phyloP scores from a whole-genome alignment of 1,140 invertebrate species.

The Diachasmimorpha longicaudata region DNA sequence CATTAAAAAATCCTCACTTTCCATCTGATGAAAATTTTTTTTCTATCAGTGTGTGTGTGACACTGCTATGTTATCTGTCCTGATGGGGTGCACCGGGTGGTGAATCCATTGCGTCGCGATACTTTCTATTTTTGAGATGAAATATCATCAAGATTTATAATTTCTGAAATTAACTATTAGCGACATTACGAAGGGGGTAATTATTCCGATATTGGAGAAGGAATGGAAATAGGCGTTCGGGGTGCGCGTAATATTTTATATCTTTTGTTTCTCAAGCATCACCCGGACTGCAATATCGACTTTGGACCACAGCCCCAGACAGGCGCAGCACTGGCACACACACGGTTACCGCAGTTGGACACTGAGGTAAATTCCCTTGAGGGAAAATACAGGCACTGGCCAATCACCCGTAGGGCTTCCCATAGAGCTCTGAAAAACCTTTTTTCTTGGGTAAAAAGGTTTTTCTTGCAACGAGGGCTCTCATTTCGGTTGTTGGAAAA shows the following conservation, averaged over 20 bases:
- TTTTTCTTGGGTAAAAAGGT: not conserved
- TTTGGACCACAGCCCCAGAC: slow-evolving; percentile 16
- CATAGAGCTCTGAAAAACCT: not conserved
- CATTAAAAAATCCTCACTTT: no score
- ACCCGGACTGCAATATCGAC: slow-evolving; percentile 22
- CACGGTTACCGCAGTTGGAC: not conserved
- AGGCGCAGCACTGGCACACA: slow-evolving; percentile 7
- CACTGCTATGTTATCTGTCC: no score
- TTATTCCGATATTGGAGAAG: not conserved
- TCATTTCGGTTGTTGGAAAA: not conserved
- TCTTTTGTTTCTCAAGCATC: not conserved
- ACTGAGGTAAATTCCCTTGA: not conserved
- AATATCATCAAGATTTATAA: no score
- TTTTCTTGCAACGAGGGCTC: not conserved
- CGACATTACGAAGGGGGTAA: no score
- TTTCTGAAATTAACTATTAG: no score
- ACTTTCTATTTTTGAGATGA: no score
- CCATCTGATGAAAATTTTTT: no score
- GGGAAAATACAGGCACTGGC: not conserved
- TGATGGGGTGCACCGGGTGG: no score
- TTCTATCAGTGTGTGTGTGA: no score
- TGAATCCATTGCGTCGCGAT: no score
- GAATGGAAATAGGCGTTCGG: not conserved
- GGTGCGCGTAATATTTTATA: slow-evolving; percentile 20
- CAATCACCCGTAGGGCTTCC: not conserved